Evolutionary conservation across 1,140 invertebrate genomes (phyloP), one percentile per base, ranked within the genome.

Genomic region (Cheumatopsyche charites): DNA sequence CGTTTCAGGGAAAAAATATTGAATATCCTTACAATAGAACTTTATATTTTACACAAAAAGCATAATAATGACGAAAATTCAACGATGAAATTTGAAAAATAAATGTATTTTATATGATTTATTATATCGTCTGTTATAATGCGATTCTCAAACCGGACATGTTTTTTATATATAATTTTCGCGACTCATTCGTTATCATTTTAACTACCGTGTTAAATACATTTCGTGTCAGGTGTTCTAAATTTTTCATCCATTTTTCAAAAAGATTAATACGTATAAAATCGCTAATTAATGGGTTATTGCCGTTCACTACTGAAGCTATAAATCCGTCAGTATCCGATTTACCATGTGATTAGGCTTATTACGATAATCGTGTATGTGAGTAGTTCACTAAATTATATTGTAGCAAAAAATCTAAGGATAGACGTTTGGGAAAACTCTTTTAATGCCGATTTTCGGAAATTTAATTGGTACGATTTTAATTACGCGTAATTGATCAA

Each of bases 241-340:
- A 58, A 58, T 58, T 58, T 58, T 58, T 58, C 55, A 21, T 58
- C 23, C 55, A 26, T 23, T 7, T 58, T 58, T 58, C 2, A 23
- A 58, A 58, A 58, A 58, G 55, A 58, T 58, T 58, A 58, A 58
- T 58, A 58, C 23, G 21, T 23, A 58, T 23, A 23, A 58, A 58
- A 58, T 58, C 23, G 23, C 21, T 58, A 58, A 58, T 58, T 58
- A 58, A 58, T 58, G 55, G 17, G 23, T 58, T 58, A 58, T 58
- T 58, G 55, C 55, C 55, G 55, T 23, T 58, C 21, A 58, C 55
- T 23, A 25, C 21, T 19, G 55, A 58, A 58, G 21, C 55, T 25
- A 58, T 58, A 58, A 58, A 58, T 58, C 55, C 55, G 21, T 58
- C 55, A 58, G 19, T 58, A 58, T 23, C 55, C 55, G 25, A 58